Conservation (phyloP, 2,888 invertebrate genomes). For the Orchestes rusci region DNA sequence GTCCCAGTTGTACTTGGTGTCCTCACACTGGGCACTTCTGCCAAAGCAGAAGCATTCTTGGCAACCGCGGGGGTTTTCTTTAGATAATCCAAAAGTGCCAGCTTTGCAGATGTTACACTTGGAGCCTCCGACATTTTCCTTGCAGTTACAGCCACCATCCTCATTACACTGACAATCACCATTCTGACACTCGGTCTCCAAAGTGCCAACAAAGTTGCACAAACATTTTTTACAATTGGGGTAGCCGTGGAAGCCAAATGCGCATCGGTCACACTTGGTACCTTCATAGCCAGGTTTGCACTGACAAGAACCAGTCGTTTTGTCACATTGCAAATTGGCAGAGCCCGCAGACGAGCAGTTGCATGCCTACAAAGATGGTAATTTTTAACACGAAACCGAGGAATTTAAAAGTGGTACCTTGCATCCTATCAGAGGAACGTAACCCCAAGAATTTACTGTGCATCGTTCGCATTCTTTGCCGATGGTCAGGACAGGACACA, state of each 20-base stretch:
- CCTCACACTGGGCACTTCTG: slow-evolving; percentile 69
- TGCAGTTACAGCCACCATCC: slow-evolving; percentile 83
- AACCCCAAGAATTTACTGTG: slow-evolving; percentile 72
- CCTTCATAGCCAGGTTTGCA: slow-evolving; percentile 72
- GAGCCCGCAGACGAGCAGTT: slow-evolving; percentile 68
- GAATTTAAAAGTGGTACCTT: slow-evolving; percentile 42
- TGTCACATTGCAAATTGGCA: slow-evolving; percentile 59
- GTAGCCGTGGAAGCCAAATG: slow-evolving; percentile 80
- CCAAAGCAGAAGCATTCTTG: slow-evolving; percentile 96
- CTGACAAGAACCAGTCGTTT: slow-evolving; percentile 62
- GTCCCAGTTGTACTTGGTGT: slow-evolving; percentile 77
- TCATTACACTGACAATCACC: slow-evolving; percentile 67
- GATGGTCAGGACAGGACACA: slow-evolving; percentile 80
- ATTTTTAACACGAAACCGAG: neutral
- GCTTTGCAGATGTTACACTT: slow-evolving; percentile 78
- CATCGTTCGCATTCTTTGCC: slow-evolving; percentile 80
- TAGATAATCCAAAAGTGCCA: slow-evolving; percentile 79
- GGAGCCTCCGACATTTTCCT: slow-evolving; percentile 77
- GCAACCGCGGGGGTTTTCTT: slow-evolving; percentile 77
- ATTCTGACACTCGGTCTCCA: slow-evolving; percentile 39
- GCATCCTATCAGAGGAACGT: slow-evolving; percentile 72
- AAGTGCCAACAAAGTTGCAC: slow-evolving; percentile 71
- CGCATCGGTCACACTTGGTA: slow-evolving; percentile 74
- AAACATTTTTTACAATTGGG: slow-evolving; percentile 80
- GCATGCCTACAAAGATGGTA: slow-evolving; percentile 49